A percentile compares a stretch with the other conserved stretches of the same genome.
phyloP scores from a whole-genome alignment of 2,797 vertebrate species.

The Argentina silus region DNA sequence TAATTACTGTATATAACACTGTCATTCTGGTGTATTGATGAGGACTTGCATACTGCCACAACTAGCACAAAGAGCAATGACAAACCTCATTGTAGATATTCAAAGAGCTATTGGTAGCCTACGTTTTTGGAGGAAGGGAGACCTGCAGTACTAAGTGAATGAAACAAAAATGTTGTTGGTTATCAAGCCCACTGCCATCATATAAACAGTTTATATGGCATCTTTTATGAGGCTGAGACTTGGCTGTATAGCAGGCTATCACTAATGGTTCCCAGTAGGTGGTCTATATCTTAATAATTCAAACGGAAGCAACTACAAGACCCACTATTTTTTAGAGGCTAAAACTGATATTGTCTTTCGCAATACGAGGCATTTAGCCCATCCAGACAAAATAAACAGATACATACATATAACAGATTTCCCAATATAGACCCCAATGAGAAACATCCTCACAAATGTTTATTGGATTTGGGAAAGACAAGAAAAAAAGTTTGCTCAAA shows the following conservation, averaged over 20 bases:
- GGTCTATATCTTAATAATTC: background rate
- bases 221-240: background rate
- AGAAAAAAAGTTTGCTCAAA: slow-evolving; percentile 31
- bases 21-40: background rate
- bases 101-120: background rate
- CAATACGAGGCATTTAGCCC: slow-evolving; percentile 19
- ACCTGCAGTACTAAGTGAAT: background rate
- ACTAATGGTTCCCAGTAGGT: background rate
- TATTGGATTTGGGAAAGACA: slow-evolving; percentile 17
- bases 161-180: background rate
- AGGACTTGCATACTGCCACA: background rate
- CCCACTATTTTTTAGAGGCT: slow-evolving; percentile 11
- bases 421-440: slow-evolving; percentile 8
- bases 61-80: background rate
- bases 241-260: background rate
- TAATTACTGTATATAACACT: background rate
- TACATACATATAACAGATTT: slow-evolving; percentile 11
- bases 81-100: background rate
- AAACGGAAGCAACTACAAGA: slow-evolving; percentile 28
- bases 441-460: slow-evolving; percentile 31
- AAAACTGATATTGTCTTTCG: background rate
- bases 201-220: background rate
- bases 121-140: background rate
- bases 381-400: slow-evolving; percentile 11
- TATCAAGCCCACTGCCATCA: background rate